Percentiles rank a stretch among this genome's conserved stretches.
Evolutionary conservation across 2,113 vertebrate genomes (phyloP).

Genomic region (Tonatia bakeri): DNA sequence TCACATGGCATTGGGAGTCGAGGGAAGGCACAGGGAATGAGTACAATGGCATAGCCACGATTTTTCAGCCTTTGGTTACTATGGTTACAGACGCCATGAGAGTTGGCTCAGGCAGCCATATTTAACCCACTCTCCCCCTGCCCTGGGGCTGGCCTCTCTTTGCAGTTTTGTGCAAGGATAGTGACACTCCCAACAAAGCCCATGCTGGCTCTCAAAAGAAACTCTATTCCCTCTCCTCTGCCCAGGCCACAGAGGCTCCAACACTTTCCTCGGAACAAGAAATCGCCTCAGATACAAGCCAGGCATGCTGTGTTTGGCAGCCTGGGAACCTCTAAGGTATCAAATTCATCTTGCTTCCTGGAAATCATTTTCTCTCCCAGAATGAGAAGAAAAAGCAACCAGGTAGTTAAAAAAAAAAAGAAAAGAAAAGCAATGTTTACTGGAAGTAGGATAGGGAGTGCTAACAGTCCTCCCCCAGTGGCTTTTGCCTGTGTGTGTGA

Average conservation of each 20-base stretch:
- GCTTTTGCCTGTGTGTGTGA: background rate
- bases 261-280: background rate
- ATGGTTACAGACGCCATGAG: conserved; percentile 52
- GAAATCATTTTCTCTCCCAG: conserved; percentile 17
- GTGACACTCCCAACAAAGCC: background rate
- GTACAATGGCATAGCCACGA: background rate
- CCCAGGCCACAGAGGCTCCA: background rate
- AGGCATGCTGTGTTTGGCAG: background rate
- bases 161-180: background rate
- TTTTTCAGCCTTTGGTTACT: background rate
- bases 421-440: background rate
- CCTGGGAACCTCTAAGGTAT: background rate
- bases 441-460: background rate
- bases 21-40: rapidly evolving
- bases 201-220: background rate
- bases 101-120: background rate
- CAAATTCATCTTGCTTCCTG: background rate
- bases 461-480: background rate
- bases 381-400: background rate
- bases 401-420: background rate
- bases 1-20: no score
- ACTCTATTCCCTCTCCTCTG: background rate
- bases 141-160: background rate
- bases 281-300: background rate
- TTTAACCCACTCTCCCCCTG: background rate